phyloP scores from a whole-genome alignment of 2,888 invertebrate species.

The Phaonia tiefii region DNA sequence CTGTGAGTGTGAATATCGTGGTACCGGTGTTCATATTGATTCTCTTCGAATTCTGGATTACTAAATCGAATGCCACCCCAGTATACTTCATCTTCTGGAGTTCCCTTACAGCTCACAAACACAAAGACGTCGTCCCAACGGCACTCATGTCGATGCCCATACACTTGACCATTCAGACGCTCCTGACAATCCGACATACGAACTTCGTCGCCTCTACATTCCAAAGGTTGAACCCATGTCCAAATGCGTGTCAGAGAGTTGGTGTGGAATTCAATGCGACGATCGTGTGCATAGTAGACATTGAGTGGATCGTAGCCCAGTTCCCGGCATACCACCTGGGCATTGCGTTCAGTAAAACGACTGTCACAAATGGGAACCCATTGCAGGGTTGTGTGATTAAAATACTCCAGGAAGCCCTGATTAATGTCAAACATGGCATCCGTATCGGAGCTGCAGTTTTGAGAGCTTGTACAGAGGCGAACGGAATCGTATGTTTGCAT shows the following conservation, averaged over 20 bases:
- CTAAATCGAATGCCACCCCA: conserved; percentile 99
- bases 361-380: conserved; percentile 98
- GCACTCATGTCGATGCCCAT: conserved; percentile 91
- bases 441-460: conserved; percentile 84
- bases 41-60: conserved; percentile 93
- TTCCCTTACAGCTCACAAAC: conserved; percentile 93
- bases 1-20: conserved; percentile 91
- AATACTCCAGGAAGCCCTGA: conserved; percentile 96
- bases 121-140: conserved; percentile 95
- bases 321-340: conserved; percentile 97
- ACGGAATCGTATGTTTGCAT: conserved; percentile 83
- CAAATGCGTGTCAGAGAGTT: conserved; percentile 93
- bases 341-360: conserved; percentile 97
- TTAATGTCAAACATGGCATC: conserved; percentile 80
- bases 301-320: conserved; percentile 94
- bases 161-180: conserved; percentile 93
- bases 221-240: conserved; percentile 97
- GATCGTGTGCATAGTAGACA: conserved; percentile 92
- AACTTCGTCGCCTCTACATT: conserved; percentile 89
- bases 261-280: conserved; percentile 93
- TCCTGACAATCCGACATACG: conserved; percentile 92
- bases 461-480: conserved; percentile 87
- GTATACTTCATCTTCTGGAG: conserved; percentile 84
- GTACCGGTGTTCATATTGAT: conserved; percentile 89
- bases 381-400: conserved; percentile 95